Percentiles rank a stretch among this genome's conserved stretches.
These are phyloP conservation scores for Pandion haliaetus DNA, from an alignment of 2,113 vertebrate species.

Conservation along the genomic window DNA sequence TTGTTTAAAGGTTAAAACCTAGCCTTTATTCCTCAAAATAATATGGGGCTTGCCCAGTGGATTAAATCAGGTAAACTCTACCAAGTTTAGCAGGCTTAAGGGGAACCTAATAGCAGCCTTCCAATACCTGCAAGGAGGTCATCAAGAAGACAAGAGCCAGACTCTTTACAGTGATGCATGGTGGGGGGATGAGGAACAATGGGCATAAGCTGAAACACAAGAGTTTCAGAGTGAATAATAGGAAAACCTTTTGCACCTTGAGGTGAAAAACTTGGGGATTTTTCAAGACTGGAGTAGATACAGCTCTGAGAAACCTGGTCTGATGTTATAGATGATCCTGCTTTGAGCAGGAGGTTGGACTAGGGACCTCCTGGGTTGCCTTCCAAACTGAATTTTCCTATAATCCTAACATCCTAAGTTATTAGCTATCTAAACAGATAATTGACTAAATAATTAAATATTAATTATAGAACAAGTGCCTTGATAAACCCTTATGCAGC, in stretches of 20 bases:
- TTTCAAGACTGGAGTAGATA: neutral
- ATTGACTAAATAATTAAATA: neutral
- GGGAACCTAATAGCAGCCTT: neutral
- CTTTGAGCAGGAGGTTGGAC: neutral
- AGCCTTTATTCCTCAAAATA: neutral
- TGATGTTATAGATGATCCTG: neutral
- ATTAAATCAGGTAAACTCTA: neutral
- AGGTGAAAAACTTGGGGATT: neutral
- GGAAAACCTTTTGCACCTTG: neutral
- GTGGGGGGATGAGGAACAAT: accelerated
- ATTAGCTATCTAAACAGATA: neutral
- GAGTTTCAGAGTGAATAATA: neutral
- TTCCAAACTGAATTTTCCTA: neutral
- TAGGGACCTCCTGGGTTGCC: neutral
- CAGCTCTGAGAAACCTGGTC: neutral
- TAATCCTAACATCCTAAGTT: neutral
- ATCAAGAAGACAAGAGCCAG: neutral
- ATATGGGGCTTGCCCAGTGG: neutral
- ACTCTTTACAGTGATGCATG: neutral
- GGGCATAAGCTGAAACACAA: neutral
- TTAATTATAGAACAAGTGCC: neutral
- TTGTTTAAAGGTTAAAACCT: neutral
- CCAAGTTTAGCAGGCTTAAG: neutral
- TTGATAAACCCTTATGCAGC: neutral
- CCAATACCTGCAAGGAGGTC: neutral